A percentile compares a stretch with the other conserved stretches of the same genome.
These are phyloP conservation scores for Indri indri DNA, from an alignment of 2,113 vertebrate genomes.

Conservation along the genomic window DNA sequence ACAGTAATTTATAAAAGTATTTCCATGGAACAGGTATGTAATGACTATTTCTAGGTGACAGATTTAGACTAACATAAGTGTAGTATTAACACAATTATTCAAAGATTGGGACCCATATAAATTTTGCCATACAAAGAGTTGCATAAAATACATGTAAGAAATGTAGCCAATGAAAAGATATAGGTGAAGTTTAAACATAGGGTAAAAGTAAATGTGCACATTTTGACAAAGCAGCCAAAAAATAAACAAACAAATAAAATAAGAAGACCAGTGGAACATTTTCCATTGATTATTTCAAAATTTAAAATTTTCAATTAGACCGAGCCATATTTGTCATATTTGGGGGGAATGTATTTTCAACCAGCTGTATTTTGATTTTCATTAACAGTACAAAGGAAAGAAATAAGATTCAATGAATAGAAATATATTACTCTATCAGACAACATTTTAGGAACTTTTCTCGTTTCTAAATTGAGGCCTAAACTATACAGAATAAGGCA, in stretches of 20 bases:
- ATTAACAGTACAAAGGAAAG: not conserved
- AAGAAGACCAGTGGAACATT: not conserved
- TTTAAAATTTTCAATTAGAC: not conserved
- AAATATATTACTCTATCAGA: not conserved
- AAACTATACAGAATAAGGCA: not conserved
- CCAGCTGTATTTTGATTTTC: not conserved
- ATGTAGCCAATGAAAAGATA: not conserved
- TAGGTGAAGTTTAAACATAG: not conserved
- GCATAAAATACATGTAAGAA: not conserved
- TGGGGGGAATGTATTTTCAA: not conserved
- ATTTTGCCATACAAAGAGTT: not conserved
- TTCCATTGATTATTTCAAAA: not conserved
- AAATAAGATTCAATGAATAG: not conserved
- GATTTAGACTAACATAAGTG: not conserved
- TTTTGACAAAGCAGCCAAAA: not conserved
- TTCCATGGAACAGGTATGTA: conserved; percentile 94
- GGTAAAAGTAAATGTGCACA: not conserved
- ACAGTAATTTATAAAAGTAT: conserved; percentile 99
- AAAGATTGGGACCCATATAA: not conserved
- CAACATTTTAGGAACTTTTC: not conserved
- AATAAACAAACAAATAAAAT: not conserved
- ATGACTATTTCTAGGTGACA: not conserved
- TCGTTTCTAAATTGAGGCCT: not conserved
- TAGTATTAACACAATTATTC: not conserved
- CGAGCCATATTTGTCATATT: not conserved